Evolutionary conservation across 2,113 vertebrate species (phyloP), one percentile per base, ranked within the genome.

Genomic region (Charadrius vociferus): DNA sequence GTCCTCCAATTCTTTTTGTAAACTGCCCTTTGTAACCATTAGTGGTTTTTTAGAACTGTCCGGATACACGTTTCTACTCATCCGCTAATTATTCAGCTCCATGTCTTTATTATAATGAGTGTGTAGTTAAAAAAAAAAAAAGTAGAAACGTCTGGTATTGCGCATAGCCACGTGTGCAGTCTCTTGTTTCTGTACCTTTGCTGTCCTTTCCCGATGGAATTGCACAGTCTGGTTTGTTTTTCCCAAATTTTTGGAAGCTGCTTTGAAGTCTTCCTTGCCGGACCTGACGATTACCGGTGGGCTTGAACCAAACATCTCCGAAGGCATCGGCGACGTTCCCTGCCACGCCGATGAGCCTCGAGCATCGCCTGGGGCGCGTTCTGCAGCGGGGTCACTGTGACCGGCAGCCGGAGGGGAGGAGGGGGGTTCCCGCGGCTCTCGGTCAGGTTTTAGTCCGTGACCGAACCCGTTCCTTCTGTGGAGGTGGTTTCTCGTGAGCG

Each of bases 1-100:
- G 95, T 79, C 93, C 87, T 95, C 93, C 79, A 41, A 70, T 88
- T 94, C 91, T 77, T 94, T 92, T 97, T 95, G 91, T 90, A 94
- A 96, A 70, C 93, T 79, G 67, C 93, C 91, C 96, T 97, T 82
- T 45, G 6, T 73, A 72, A 86, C 56, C 66, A 29, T 29, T 61
- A 86, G 75, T 12, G 27, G 7, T 80, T 91, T 92, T 89, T 72
- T 95, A 87, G 89, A 75, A 14, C 24, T 91, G 79, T 80, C 73
- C 93, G 18, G 81, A 75, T 63, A 36, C 18, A 29, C 18, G 1
- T 95, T 93, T 91, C 71, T 87, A 56, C 71, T 91, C 78, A 68
- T 82, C 71, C 20, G 5, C 81, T 80, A 26, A 75, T 49, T 55
- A 45, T 22, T 82, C 89, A 89, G 73, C 84, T 87, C 91, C 84